phyloP scores from a whole-genome alignment of 37 sponge, comb jelly and placozoan species.

The Aphrocallistes beatrix region DNA sequence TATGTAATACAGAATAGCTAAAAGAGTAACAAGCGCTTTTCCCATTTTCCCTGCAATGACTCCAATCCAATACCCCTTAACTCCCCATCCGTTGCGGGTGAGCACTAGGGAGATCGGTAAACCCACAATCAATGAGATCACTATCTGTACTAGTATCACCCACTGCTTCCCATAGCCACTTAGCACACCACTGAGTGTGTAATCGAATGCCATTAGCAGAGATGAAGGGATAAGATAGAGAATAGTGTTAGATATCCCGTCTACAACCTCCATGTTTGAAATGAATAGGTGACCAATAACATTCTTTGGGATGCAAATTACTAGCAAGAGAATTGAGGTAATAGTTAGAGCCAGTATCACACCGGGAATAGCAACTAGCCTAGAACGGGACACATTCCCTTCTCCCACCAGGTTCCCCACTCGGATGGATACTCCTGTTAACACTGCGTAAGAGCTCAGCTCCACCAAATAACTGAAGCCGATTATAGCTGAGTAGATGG shows the following conservation, averaged over 20 bases:
- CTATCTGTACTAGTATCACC: neutral
- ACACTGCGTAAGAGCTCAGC: neutral
- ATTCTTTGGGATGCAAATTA: neutral
- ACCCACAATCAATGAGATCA: neutral
- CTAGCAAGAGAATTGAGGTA: neutral
- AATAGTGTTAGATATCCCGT: neutral
- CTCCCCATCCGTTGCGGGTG: neutral
- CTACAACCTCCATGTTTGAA: neutral
- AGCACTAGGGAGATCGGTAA: neutral
- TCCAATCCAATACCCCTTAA: neutral
- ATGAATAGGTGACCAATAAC: neutral
- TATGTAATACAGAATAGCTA: neutral
- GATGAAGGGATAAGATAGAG: neutral
- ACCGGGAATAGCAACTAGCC: neutral
- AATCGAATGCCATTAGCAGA: neutral
- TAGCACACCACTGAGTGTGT: neutral
- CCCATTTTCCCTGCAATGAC: neutral
- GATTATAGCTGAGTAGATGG: neutral
- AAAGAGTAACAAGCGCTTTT: neutral
- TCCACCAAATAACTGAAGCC: neutral
- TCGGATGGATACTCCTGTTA: neutral
- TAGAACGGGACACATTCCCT: neutral
- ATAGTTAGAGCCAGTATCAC: neutral
- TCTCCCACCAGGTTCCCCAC: neutral
- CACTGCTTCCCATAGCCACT: conserved; percentile 10